A percentile compares a stretch with the other conserved stretches of the same genome.
phyloP scores from a whole-genome alignment of 2,113 vertebrate genomes.

The Pleuronectes platessa region DNA sequence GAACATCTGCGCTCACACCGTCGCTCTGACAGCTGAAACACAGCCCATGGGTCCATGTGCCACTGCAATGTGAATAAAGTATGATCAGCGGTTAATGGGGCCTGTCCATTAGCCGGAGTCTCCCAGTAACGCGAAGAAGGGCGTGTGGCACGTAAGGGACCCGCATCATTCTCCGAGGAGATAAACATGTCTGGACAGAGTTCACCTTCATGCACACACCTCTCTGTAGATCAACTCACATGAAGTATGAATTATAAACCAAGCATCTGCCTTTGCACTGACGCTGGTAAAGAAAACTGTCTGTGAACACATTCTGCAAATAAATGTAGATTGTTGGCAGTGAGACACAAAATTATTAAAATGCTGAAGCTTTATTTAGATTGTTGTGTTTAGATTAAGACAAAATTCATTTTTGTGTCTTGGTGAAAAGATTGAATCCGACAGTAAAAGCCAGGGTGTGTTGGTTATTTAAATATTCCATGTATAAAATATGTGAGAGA shows the following conservation, averaged over 20 bases:
- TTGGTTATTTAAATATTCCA: no score
- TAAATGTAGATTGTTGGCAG: neutral
- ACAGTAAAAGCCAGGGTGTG: no score
- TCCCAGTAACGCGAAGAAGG: conserved; percentile 21
- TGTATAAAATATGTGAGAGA: no score
- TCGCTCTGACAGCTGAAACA: conserved; percentile 68
- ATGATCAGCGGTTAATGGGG: conserved; percentile 48
- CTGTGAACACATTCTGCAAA: neutral
- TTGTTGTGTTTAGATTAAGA: no score
- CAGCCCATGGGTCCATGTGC: conserved; percentile 50
- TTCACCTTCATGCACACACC: conserved; percentile 46
- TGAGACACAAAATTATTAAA: neutral
- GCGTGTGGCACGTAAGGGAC: conserved; percentile 13
- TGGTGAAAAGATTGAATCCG: no score
- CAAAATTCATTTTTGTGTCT: no score
- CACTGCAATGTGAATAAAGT: conserved; percentile 46
- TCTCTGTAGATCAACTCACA: conserved; percentile 23
- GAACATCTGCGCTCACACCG: conserved; percentile 27
- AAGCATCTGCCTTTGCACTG: neutral
- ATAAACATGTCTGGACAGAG: conserved; percentile 63
- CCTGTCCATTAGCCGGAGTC: conserved; percentile 45
- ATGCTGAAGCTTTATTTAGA: neutral
- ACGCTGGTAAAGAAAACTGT: neutral
- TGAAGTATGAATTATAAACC: neutral
- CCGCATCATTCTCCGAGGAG: conserved; percentile 39